Evolutionary conservation across 2,113 vertebrate species (phyloP).

Genomic region (Tragulus kanchil): DNA sequence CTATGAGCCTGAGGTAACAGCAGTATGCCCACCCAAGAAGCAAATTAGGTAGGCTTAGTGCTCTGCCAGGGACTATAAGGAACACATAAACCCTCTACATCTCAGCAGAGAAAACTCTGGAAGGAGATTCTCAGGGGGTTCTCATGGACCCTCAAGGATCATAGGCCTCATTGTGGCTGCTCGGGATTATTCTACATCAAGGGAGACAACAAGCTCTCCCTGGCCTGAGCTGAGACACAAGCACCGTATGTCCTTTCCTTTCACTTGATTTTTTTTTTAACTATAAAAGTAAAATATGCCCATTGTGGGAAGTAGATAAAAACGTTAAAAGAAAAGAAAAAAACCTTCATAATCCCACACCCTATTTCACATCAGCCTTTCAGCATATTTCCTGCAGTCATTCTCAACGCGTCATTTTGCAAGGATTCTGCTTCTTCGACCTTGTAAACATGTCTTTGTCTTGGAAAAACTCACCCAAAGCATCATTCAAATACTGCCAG

Average conservation of each 20-base stretch:
- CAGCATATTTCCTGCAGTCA: background rate
- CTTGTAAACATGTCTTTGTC: background rate
- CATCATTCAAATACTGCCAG: background rate
- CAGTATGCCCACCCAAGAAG: too few species aligned
- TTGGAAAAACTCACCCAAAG: background rate
- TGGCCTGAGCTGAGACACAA: background rate
- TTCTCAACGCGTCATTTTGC: background rate
- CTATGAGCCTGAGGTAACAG: background rate
- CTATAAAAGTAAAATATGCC: background rate
- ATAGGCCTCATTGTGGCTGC: rapidly evolving
- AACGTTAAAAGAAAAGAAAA: background rate
- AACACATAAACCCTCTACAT: background rate
- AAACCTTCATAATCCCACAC: background rate
- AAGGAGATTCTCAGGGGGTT: background rate
- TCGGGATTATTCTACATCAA: too few species aligned
- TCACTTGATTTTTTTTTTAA: background rate
- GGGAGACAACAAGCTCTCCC: background rate
- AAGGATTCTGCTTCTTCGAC: background rate
- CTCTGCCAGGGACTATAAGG: background rate
- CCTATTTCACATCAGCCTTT: background rate
- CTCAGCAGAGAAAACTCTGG: background rate
- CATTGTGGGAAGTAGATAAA: too few species aligned
- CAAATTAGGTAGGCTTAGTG: background rate
- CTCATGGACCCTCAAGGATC: background rate
- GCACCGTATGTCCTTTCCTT: background rate